A percentile compares a stretch with the other conserved stretches of the same genome.
Conservation (phyloP, 2,888 invertebrate species). For the Trichopria drosophilae region DNA sequence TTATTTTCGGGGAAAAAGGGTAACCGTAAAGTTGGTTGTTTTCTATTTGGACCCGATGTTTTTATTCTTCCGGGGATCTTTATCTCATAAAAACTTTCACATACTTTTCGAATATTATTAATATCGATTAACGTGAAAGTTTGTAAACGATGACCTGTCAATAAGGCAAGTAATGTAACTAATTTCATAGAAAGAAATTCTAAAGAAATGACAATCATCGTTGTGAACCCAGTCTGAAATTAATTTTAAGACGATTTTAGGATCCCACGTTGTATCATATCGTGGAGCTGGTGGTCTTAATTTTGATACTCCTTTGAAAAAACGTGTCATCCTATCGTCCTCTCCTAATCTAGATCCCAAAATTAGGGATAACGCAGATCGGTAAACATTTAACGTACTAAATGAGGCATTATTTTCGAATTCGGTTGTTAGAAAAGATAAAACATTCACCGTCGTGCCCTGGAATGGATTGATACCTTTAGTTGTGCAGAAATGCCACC, state of each 20-base stretch:
- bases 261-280: constrained; percentile 30
- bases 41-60: constrained; percentile 17
- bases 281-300: constrained; percentile 25
- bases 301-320: constrained; percentile 33
- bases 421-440: constrained; percentile 22
- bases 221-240: constrained; percentile 20
- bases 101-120: constrained; percentile 12
- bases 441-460: neutral
- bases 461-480: constrained; percentile 3
- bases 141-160: constrained; percentile 25
- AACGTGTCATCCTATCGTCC: constrained; percentile 18
- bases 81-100: constrained; percentile 15
- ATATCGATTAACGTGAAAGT: constrained; percentile 20
- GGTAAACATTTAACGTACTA: constrained; percentile 27
- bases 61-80: constrained; percentile 22
- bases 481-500: constrained; percentile 33
- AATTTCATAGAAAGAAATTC: constrained; percentile 21
- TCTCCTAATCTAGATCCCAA: constrained; percentile 19
- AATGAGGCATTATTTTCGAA: constrained; percentile 29
- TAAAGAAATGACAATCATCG: constrained; percentile 17
- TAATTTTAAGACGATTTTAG: constrained; percentile 24
- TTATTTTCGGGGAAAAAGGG: constrained; percentile 13
- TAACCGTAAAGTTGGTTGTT: constrained; percentile 15
- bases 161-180: constrained; percentile 21
- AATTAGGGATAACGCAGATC: constrained; percentile 32